Percentiles rank a stretch among this genome's conserved stretches.
Evolutionary conservation across 2,888 invertebrate species (phyloP).

Genomic region (Diadegma fenestrale): DNA sequence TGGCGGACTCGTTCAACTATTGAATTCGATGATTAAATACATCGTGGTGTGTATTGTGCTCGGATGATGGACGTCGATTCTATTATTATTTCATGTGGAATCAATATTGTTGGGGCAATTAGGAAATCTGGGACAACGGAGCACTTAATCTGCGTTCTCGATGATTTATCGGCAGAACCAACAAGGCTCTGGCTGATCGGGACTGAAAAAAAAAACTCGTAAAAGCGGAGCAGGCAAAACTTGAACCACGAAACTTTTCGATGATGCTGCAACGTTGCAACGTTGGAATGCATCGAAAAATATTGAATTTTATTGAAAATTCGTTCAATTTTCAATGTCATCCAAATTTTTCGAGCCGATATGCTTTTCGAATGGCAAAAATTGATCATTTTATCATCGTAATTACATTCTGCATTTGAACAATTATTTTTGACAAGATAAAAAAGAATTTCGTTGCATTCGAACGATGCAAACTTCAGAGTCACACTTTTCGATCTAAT

Average conservation of each 20-base stretch:
- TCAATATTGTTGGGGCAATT: slow-evolving; percentile 32
- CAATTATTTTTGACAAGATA: too few species aligned
- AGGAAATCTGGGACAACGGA: not conserved
- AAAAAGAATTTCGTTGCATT: too few species aligned
- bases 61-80: slow-evolving; percentile 8
- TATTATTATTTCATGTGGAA: slow-evolving; percentile 28
- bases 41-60: not conserved
- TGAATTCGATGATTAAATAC: not conserved
- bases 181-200: not conserved
- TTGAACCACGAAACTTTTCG: slow-evolving; percentile 32
- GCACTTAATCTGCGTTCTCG: slow-evolving; percentile 5
- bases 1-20: not conserved
- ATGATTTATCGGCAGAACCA: slow-evolving; percentile 21
- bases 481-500: slow-evolving; percentile 61
- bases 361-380: too few species aligned
- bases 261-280: too few species aligned
- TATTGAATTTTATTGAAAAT: too few species aligned
- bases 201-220: slow-evolving; percentile 2
- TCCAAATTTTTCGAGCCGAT: too few species aligned
- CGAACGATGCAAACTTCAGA: too few species aligned
- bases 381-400: too few species aligned
- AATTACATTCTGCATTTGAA: too few species aligned
- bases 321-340: too few species aligned
- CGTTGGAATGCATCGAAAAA: too few species aligned
- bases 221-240: too few species aligned